Base-by-base conservation (phyloP, 2,888 invertebrate species). In the Podotricha telesiphe region DNA sequence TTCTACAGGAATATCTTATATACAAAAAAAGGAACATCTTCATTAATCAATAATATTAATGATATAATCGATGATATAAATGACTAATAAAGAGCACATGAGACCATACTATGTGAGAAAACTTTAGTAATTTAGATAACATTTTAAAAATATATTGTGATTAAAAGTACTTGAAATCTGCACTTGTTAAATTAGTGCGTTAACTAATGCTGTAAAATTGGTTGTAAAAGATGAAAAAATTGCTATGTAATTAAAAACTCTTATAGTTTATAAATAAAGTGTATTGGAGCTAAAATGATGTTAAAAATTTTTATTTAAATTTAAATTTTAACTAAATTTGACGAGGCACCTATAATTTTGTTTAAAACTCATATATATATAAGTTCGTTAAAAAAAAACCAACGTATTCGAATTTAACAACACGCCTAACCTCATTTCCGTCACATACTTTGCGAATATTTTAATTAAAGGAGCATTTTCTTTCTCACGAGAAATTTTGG, bases 401-500 rank as follows among this genome's bases (percentile, higher is more conserved):
- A 55, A n/a, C 17, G 28, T 28, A 53, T 55, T 28, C 3, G 17
- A 34, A 34, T 55, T 34, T 28, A n/a, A 34, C n/a, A n/a, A n/a
- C 17, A 53, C 28, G 28, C 22, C 48, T 48, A 17, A 48, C 48
- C 48, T 28, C 48, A 62, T 62, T 47, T 28, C 28, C 34, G 15
- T n/a, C 28, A 34, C 13, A 48, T 48, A 47, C 48, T 47, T 62
- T 47, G 48, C 8, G 62, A 48, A 47, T 62, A 62, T 62, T 62
- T 62, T 62, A 62, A 62, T 62, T 62, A 62, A 59, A 48, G 62
- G 17, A 48, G 48, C 13, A 48, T 48, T 62, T 62, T 62, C 48
- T 50, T 62, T 37, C 48, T 19, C 22, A 22, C 22, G 62, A 34
- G 34, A 48, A 19, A 62, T 62, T 62, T 62, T 48, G 34, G 6